Base-by-base conservation (phyloP, 1,140 invertebrate species). In the Anagrus nilaparvatae region DNA sequence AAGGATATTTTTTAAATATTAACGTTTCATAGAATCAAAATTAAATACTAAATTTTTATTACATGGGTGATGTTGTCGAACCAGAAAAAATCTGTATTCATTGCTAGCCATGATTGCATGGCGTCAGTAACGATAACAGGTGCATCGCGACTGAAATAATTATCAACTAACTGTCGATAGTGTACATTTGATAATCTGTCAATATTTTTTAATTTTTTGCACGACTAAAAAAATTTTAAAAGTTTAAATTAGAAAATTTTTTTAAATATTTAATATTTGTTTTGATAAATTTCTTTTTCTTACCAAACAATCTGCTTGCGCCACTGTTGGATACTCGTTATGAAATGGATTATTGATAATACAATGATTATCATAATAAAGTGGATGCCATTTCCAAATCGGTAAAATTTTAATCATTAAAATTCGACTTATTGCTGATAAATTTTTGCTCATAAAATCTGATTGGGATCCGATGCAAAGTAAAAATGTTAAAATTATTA, bases 311-410 rank as follows among this genome's bases (percentile, higher is more conserved):
- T 79, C 74, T 36, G 76, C 70, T 40, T 70, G 63, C 8, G 65
- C 62, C 13, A 67, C 59, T 2, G 67, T 54, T n/a, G n/a, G n/a
- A 14, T 71, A 67, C 20, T 67, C 67, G 21, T 65, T 70, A 50
- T 74, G 78, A 47, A 74, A 76, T 3, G 77, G 77, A 65, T 74
- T 81, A 24, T 75, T 71, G 29, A 87, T 72, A 47, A 87, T 63
- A 54, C 86, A 89, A n/a, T n/a, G n/a, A 34, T 74, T 72, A 41
- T 78, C 75, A 52, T 82, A 78, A 51, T 85, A 86, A 12, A 86
- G 58, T 6, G 74, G 70, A n/a, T 79, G 80, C 84, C 84, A 89
- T 53, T 87, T 81, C 79, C 81, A 87, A 23, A 82, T 66, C 1
- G 84, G 81, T 8, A 86, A 56, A 7, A 84, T 52, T 65, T 79